Evolutionary conservation across 2,113 vertebrate genomes (phyloP).

Genomic region (Microtus montanus): DNA sequence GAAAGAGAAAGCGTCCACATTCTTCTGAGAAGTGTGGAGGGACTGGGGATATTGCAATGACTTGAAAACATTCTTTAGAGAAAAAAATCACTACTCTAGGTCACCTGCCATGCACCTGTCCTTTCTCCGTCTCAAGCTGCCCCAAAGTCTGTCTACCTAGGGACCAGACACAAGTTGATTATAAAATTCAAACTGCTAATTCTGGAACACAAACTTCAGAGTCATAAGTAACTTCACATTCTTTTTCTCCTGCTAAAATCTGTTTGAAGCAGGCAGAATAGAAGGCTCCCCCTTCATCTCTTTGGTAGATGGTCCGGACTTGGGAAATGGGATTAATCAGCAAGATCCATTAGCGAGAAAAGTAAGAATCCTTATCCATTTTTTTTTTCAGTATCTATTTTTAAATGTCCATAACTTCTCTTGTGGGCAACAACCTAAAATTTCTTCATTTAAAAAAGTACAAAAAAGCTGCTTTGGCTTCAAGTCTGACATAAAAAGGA

Average conservation of each 20-base stretch:
- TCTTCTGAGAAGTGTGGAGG: not conserved
- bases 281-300: not conserved
- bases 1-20: not conserved
- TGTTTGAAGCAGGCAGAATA: constrained; percentile 27
- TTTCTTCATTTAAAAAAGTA: constrained; percentile 29
- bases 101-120: not conserved
- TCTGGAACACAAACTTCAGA: not conserved
- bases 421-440: not conserved
- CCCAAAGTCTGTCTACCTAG: not conserved
- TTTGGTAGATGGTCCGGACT: not conserved
- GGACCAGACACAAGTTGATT: not conserved
- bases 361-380: not conserved
- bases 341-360: not conserved
- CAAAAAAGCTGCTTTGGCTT: not conserved
- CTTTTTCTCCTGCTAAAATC: constrained; percentile 12
- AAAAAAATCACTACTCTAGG: not conserved
- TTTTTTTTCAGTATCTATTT: constrained; percentile 38
- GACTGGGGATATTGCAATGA: not conserved
- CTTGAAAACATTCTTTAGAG: not conserved
- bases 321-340: not conserved
- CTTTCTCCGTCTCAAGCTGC: not conserved
- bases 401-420: constrained; percentile 23
- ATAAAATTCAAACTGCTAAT: not conserved
- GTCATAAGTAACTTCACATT: not conserved
- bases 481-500: not conserved